Percentiles rank a stretch among this genome's conserved stretches.
Conservation (phyloP, 2,888 invertebrate species). For the Phania funesta region DNA sequence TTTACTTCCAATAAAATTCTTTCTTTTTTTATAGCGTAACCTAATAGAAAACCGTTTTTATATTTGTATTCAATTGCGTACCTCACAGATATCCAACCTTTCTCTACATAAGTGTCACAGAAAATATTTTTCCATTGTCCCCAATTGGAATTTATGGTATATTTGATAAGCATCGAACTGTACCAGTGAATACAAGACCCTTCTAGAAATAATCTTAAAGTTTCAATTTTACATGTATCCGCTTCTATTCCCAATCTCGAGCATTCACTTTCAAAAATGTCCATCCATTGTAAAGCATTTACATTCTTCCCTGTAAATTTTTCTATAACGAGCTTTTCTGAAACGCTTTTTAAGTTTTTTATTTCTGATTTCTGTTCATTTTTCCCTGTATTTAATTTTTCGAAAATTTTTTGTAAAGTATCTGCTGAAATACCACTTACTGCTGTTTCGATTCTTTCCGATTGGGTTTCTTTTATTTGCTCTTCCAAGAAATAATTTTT, state of each 20-base stretch:
- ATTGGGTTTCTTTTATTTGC: background rate
- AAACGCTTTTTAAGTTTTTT: slow-evolving; percentile 25
- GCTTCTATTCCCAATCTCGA: slow-evolving; percentile 33
- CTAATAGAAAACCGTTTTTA: slow-evolving; percentile 68
- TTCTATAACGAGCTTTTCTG: slow-evolving; percentile 41
- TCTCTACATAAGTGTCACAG: slow-evolving; percentile 70
- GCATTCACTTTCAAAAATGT: slow-evolving; percentile 56
- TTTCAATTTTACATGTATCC: slow-evolving; percentile 38
- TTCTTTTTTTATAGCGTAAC: slow-evolving; percentile 68
- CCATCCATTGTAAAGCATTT: slow-evolving; percentile 54
- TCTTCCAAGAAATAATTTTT: slow-evolving; percentile 31
- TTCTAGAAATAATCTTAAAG: slow-evolving; percentile 57
- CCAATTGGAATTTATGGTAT: slow-evolving; percentile 66
- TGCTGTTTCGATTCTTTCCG: background rate
- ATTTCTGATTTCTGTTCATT: slow-evolving; percentile 18
- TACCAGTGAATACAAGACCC: slow-evolving; percentile 67
- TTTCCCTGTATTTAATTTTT: slow-evolving; percentile 12
- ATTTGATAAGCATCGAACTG: slow-evolving; percentile 66
- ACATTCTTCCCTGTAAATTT: slow-evolving; percentile 23
- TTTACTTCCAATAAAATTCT: slow-evolving; percentile 54
- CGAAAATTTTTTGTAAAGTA: slow-evolving; percentile 18
- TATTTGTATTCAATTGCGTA: slow-evolving; percentile 70
- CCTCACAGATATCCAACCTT: slow-evolving; percentile 69
- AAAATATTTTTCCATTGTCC: slow-evolving; percentile 65
- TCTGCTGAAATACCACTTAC: slow-evolving; percentile 29